Percentiles rank a stretch among this genome's conserved stretches.
phyloP scores from a whole-genome alignment of 2,113 vertebrate species.

The Sinocyclocheilus rhinocerous region DNA sequence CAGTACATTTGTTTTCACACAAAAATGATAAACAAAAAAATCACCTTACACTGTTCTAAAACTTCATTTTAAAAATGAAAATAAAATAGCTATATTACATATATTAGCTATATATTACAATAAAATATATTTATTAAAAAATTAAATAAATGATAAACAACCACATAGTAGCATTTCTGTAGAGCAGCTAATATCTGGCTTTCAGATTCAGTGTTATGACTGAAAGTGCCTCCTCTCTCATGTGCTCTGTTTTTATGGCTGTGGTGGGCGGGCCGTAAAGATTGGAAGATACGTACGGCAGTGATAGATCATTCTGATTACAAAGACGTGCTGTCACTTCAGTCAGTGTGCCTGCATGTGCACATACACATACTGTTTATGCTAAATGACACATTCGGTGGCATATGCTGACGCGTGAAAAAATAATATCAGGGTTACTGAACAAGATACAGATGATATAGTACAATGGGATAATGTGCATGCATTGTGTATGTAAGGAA shows the following conservation, averaged over 20 bases:
- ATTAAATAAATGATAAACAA: conserved; percentile 14
- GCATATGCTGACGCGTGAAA: conserved; percentile 10
- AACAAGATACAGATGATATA: conserved; percentile 17
- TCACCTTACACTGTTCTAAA: conserved; percentile 17
- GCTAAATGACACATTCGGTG: conserved; percentile 22
- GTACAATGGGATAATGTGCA: neutral
- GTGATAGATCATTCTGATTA: conserved; percentile 32
- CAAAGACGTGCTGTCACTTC: conserved; percentile 20
- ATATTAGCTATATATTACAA: neutral
- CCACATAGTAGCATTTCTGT: neutral
- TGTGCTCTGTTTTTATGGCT: neutral
- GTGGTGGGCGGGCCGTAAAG: neutral
- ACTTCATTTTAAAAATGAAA: neutral
- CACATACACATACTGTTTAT: conserved; percentile 14
- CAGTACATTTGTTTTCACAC: neutral
- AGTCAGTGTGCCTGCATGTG: neutral
- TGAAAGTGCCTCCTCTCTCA: neutral
- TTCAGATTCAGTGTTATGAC: neutral
- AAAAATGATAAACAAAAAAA: neutral
- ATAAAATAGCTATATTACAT: too few relatives aligned
- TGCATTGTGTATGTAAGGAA: neutral
- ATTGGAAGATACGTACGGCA: conserved; percentile 3
- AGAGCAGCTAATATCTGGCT: neutral
- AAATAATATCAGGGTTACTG: conserved; percentile 29
- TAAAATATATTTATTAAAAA: neutral